Base-by-base conservation (phyloP, 2,797 vertebrate genomes). In the Poliocrania exsul region DNA sequence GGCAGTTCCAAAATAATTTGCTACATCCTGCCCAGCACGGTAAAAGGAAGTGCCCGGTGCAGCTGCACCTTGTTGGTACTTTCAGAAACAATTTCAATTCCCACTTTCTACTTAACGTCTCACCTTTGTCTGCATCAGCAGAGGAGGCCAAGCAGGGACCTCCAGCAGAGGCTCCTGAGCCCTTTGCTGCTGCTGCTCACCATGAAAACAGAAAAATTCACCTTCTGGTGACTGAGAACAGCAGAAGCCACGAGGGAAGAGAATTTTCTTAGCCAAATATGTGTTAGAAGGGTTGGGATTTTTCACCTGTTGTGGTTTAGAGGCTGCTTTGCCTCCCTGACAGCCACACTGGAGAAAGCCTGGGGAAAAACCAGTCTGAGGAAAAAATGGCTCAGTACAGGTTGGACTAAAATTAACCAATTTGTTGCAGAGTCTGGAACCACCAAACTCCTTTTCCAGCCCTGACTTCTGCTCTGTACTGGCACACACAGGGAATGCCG, bases 1-100 rank as follows among this genome's bases (percentile, higher is more conserved):
- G 44, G 11, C 81, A 42, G 93, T 38, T 97, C 97, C 95, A 97
- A 96, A 96, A 94, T 95, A 88, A 94, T 95, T 78, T 72, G 79
- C 94, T 88, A 91, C 92, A 95, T 86, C 94, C 87, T 95, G 96
- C 86, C 56, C 54, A 81, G 69, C 40, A 31, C 3, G 42, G 71
- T 18, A 96, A 95, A 96, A 97, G 97, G 97, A 97, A 97, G 96
- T 91, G 57, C 64, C n/a, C 31, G 1, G 21, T 65, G 95, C 97
- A 97, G 97, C 97, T 97, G 97, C 88, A 96, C 95, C 78, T 96
- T 89, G 79, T 47, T 78, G 93, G 74, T 92, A 33, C 95, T 96
- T 96, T 97, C 97, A 94, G 95, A 96, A 92, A 86, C 64, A 95
- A 97, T 98, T 98, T 98, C 97, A 96, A 96, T 98, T 98, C 97